Conservation (phyloP, 2,888 invertebrate species). For the Gandaritis pyraliata region DNA sequence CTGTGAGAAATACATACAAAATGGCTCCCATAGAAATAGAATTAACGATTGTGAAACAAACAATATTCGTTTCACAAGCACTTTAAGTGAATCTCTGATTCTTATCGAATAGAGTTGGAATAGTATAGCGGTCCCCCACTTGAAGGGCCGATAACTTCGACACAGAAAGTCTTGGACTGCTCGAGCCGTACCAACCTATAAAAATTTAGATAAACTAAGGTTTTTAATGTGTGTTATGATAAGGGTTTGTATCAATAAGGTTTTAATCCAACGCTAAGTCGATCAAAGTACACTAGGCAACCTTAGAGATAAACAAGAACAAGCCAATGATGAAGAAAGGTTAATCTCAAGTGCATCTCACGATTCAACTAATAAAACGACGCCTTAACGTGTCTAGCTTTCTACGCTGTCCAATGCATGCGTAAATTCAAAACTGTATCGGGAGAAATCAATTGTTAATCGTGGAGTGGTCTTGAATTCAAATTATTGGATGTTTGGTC, state of each 20-base stretch:
- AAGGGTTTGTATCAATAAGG: too few relatives aligned
- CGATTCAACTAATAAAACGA: conserved; percentile 9
- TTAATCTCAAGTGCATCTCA: conserved; percentile 21
- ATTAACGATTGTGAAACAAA: conserved; percentile 36
- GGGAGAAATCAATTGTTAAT: conserved; percentile 30
- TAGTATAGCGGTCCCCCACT: too few relatives aligned
- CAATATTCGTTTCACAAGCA: conserved; percentile 29
- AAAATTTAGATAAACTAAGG: too few relatives aligned
- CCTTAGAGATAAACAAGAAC: too few relatives aligned
- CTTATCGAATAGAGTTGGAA: background rate
- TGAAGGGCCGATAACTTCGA: too few relatives aligned
- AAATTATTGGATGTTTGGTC: conserved; percentile 4
- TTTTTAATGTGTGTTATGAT: too few relatives aligned
- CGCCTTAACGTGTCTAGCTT: conserved; percentile 19
- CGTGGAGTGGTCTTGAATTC: conserved; percentile 14
- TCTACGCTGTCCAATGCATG: conserved; percentile 19
- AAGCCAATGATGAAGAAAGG: too few relatives aligned
- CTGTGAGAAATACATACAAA: conserved; percentile 31
- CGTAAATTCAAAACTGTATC: conserved; percentile 24
- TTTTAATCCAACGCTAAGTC: too few relatives aligned
- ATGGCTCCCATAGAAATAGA: conserved; percentile 32
- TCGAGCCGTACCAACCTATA: too few relatives aligned
- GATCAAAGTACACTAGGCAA: too few relatives aligned
- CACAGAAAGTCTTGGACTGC: too few relatives aligned
- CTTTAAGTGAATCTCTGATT: conserved; percentile 28